Evolutionary conservation across 2,113 vertebrate species (phyloP).

Genomic region (Clarias batrachus): DNA sequence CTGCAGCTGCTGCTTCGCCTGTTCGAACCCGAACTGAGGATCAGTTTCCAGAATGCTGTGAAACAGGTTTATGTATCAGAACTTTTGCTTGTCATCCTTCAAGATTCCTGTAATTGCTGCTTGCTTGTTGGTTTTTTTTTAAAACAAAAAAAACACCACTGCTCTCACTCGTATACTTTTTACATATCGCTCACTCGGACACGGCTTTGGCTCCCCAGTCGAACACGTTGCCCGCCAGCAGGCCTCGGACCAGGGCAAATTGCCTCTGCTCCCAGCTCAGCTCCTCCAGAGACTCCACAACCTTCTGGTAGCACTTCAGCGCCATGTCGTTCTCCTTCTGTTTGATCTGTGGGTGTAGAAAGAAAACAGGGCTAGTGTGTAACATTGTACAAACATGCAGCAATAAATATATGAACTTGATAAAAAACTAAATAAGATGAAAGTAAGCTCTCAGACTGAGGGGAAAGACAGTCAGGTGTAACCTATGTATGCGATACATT

Average conservation of each 20-base stretch:
- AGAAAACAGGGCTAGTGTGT: not conserved
- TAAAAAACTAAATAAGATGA: not conserved
- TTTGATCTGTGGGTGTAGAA: conserved; percentile 78
- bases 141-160: not conserved
- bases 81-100: not conserved
- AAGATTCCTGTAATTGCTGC: not conserved
- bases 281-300: conserved; percentile 81
- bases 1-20: conserved; percentile 92
- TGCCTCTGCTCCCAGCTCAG: conserved; percentile 92
- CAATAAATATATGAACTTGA: not conserved
- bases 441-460: too few relatives aligned
- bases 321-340: conserved; percentile 92
- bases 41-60: conserved; percentile 89
- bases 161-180: conserved; percentile 4
- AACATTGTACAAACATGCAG: not conserved
- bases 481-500: too few relatives aligned
- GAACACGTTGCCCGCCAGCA: conserved; percentile 95
- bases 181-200: conserved; percentile 84
- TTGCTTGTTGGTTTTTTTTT: not conserved
- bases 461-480: too few relatives aligned
- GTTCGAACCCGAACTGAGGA: conserved; percentile 92
- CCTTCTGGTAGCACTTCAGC: conserved; percentile 84
- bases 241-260: conserved; percentile 89
- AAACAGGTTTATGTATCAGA: not conserved
- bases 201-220: conserved; percentile 99